Evolutionary conservation across 2,113 vertebrate species (phyloP), one percentile per base, ranked within the genome.

Genomic region (Porphyrio hochstetteri): DNA sequence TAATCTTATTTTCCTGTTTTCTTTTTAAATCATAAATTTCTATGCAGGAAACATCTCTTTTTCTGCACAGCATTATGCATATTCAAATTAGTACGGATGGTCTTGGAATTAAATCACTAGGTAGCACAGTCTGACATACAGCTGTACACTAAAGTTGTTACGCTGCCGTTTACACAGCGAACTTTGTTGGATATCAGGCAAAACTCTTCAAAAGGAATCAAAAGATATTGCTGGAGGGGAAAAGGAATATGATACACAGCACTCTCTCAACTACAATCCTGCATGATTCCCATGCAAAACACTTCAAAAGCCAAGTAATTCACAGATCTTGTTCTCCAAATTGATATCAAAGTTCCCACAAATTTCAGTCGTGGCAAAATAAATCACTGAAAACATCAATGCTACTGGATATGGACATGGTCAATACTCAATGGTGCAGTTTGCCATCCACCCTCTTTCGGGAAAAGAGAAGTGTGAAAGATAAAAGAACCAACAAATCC

Each of bases 151-250:
- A 1, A 82, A 74, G 56, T 42, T 78, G 60, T 86, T 78, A 77
- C n/a, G 9, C 40, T 69, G 57, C n/a, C 16, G 2, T 74, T 90
- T 88, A 56, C 33, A 56, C 4, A 82, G 69, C 1, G 5, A 75
- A 86, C 68, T 83, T 90, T 19, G 68, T 4, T 68, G 69, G 80
- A 77, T 74, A 83, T 11, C 77, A 87, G 82, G 80, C 59, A 82
- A 64, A 92, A 91, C 50, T 95, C 92, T 94, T 96, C 86, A 95
- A 94, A 96, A 78, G 35, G 72, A 92, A 88, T 83, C 71, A 84
- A 75, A 91, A 86, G 82, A 74, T 68, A 88, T 60, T 53, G 88
- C 92, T 68, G 44, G 82, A 86, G 65, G 88, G 74, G 42, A 84
- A 87, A 88, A 88, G 71, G 60, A 82, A 46, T 63, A 63, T 16